Evolutionary conservation across 1,140 invertebrate species (phyloP), one percentile per base, ranked within the genome.

Genomic region (Rhopalosiphum maidis): DNA sequence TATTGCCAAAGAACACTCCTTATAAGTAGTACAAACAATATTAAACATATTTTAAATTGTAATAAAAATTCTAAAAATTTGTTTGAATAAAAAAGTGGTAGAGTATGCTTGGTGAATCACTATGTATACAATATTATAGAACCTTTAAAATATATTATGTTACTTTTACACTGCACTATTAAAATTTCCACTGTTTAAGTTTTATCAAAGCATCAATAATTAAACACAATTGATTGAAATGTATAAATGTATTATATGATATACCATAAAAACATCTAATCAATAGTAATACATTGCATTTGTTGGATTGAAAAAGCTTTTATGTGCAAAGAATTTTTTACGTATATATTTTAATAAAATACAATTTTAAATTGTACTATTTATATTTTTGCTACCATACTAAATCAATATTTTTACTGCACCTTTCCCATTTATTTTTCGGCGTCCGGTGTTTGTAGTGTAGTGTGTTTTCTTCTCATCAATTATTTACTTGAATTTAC

Each of bases 381-480:
- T 48, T 48, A 48, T 48, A 48, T 48, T 48, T 48, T 48, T 48
- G 46, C 60, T 30, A 30, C 25, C 30, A n/a, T 11, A 43, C 83
- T 43, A 86, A 86, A 46, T 86, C 37, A 86, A 86, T 86, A 86
- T 86, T 86, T 86, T 86, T 86, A 86, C 25, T 46, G 25, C 41
- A 37, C 41, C 8, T 30, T 86, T 46, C 9, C 9, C 83, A 46
- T 85, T 41, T 23, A 21, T 43, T 43, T 43, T 85, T 11, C 77
- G 9, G 35, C 18, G 77, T 82, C 77, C 15, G n/a, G 11, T 23
- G 37, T 18, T 30, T 68, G 41, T 30, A 43, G 21, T 22, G 7
- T 41, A 8, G 37, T 85, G 41, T 25, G 37, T 37, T 85, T 85
- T 85, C 22, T 43, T 86, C 25, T 43, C 83, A 46, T 86, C 23